Percentiles rank a stretch among this genome's conserved stretches.
These are phyloP conservation scores for Coracias cyanogaster DNA, from an alignment of 2,797 vertebrate genomes.

Conservation along the genomic window DNA sequence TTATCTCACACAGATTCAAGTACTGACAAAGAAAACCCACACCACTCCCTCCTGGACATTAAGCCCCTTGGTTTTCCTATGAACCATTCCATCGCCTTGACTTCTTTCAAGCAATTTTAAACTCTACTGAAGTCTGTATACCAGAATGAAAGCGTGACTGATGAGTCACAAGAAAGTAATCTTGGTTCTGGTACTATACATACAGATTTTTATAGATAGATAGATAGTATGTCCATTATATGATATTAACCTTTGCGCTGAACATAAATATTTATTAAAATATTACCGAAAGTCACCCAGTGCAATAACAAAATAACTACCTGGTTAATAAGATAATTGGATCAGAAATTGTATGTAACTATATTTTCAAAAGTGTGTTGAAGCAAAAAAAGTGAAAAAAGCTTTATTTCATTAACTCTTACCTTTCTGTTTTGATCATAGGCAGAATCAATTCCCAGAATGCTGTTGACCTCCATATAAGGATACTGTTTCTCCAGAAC, in stretches of 20 bases:
- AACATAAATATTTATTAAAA: background rate
- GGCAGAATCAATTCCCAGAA: slow-evolving; percentile 91
- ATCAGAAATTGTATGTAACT: background rate
- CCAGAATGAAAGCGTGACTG: background rate
- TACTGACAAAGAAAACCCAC: background rate
- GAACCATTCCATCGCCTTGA: background rate
- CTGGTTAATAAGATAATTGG: background rate
- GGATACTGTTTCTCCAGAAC: slow-evolving; percentile 93
- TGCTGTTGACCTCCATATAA: slow-evolving; percentile 91
- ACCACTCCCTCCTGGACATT: background rate
- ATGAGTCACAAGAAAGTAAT: background rate
- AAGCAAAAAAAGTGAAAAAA: background rate
- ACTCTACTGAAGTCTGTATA: background rate
- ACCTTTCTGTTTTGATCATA: slow-evolving; percentile 96
- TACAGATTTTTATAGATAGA: accelerated
- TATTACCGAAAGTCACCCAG: background rate
- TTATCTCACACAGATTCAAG: background rate
- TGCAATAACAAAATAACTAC: background rate
- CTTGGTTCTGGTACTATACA: background rate
- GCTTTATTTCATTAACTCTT: slow-evolving; percentile 11
- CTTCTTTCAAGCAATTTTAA: background rate
- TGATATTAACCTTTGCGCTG: background rate
- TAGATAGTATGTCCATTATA: background rate
- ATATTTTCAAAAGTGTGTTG: background rate
- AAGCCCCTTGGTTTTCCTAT: background rate